phyloP scores from a whole-genome alignment of 2,888 invertebrate genomes.

The Stegophylla sp. region DNA sequence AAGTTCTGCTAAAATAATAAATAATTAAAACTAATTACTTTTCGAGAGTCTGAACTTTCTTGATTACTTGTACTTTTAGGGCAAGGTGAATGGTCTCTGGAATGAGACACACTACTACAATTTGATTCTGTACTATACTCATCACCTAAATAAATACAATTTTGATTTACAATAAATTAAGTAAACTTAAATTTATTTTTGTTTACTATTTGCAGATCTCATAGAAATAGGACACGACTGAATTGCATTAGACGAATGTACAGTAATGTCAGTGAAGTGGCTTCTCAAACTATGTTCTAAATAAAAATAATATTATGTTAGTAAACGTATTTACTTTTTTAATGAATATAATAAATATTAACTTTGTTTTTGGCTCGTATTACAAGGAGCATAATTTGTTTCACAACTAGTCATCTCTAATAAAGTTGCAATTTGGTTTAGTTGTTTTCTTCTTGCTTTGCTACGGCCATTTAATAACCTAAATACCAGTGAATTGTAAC shows the following conservation, averaged over 20 bases:
- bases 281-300: slow-evolving; percentile 48
- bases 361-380: slow-evolving; percentile 44
- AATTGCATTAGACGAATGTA: slow-evolving; percentile 33
- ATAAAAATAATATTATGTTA: neutral
- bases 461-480: slow-evolving; percentile 77
- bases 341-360: neutral
- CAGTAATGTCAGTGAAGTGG: slow-evolving; percentile 34
- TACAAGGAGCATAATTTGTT: slow-evolving; percentile 50
- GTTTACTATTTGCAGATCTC: slow-evolving; percentile 41
- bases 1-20: neutral
- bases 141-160: slow-evolving; percentile 22
- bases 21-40: slow-evolving; percentile 15
- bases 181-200: neutral
- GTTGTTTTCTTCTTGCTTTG: slow-evolving; percentile 94
- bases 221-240: slow-evolving; percentile 41
- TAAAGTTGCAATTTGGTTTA: slow-evolving; percentile 91
- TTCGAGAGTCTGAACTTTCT: slow-evolving; percentile 31
- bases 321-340: neutral
- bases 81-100: slow-evolving; percentile 48
- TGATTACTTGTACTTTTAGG: neutral
- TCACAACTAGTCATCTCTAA: slow-evolving; percentile 69
- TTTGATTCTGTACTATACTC: slow-evolving; percentile 50
- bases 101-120: slow-evolving; percentile 41
- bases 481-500: slow-evolving; percentile 59
- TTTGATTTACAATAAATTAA: slow-evolving; percentile 1